Base-by-base conservation (phyloP, 1,140 invertebrate genomes). In the Hycleus phaleratus region DNA sequence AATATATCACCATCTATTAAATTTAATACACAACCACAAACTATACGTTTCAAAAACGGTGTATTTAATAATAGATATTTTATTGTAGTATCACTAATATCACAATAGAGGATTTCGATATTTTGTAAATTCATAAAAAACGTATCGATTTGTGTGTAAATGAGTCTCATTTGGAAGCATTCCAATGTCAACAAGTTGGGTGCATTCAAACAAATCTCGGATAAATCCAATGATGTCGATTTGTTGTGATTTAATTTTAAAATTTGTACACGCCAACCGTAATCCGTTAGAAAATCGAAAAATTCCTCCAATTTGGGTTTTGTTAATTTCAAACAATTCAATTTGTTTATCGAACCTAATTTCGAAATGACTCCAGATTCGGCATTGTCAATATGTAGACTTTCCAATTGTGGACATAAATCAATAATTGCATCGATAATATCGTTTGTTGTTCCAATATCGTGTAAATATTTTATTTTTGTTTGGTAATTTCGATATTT, bases 1-100 rank as follows among this genome's bases (percentile, higher is more conserved):
- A 81, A 74, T 59, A 85, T 78, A 71, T 85, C 83, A 43, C 80
- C 78, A 67, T 85, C 83, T 25, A 78, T 80, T 63, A 82, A 69
- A 60, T 77, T 76, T n/a, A 81, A 72, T 64, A 76, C 74, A 61
- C 81, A 79, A 2, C 79, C 82, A n/a, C 85, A 78, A 1, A 82
- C 79, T 47, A 85, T 65, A 43, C 81, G 79, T 67, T 79, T 81
- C 0, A 85, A 67, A 51, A 77, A 78, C 3, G 80, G 82, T 60
- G 74, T 75, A 46, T 75, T 77, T 52, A 77, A 80, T 66, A 85
- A 77, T 38, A 85, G 71, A 60, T 79, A 78, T 63, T 78, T 82
- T 2, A 85, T 62, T 26, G 78, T 77, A 2, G 74, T 75, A 46
- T 73, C 73, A 26, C 76, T 75, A 7, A 84, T 71, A 48, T 80